These are phyloP conservation scores for Euwallacea similis DNA, from an alignment of 1,140 invertebrate species.

Conservation along the genomic window DNA sequence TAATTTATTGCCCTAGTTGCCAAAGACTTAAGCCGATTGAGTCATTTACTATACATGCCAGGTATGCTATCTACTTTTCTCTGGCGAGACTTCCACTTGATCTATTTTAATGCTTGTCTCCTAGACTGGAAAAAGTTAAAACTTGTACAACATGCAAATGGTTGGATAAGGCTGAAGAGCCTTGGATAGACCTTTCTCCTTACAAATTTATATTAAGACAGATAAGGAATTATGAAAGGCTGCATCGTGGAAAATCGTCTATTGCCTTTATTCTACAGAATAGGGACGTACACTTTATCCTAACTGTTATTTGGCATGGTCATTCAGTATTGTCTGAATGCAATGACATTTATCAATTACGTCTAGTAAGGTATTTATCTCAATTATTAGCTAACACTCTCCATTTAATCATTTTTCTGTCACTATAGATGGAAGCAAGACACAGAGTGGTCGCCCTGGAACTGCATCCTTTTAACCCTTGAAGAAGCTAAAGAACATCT, in stretches of 20 bases:
- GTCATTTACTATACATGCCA: conserved; percentile 55
- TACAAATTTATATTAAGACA: conserved; percentile 63
- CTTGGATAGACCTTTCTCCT: conserved; percentile 62
- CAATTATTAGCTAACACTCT: too few relatives aligned
- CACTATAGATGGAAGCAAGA: conserved; percentile 60
- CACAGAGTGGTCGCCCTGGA: conserved; percentile 72
- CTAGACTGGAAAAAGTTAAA: conserved; percentile 51
- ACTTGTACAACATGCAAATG: conserved; percentile 60
- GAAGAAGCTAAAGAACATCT: conserved; percentile 66
- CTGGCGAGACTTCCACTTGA: neutral
- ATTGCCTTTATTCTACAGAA: conserved; percentile 64
- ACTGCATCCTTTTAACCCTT: conserved; percentile 67
- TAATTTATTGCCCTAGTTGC: conserved; percentile 59
- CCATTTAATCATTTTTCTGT: too few relatives aligned
- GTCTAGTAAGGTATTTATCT: conserved; percentile 49
- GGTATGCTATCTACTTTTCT: conserved; percentile 4
- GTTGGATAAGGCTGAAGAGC: conserved; percentile 56
- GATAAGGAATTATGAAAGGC: conserved; percentile 62
- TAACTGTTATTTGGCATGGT: conserved; percentile 68
- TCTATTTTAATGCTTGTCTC: neutral
- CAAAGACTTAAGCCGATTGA: conserved; percentile 58
- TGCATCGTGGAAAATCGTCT: conserved; percentile 58
- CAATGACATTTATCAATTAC: conserved; percentile 60
- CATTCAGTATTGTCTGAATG: conserved; percentile 66
- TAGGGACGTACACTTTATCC: conserved; percentile 65